phyloP scores from a whole-genome alignment of 2,888 invertebrate genomes.

The Coelinius sp. region DNA sequence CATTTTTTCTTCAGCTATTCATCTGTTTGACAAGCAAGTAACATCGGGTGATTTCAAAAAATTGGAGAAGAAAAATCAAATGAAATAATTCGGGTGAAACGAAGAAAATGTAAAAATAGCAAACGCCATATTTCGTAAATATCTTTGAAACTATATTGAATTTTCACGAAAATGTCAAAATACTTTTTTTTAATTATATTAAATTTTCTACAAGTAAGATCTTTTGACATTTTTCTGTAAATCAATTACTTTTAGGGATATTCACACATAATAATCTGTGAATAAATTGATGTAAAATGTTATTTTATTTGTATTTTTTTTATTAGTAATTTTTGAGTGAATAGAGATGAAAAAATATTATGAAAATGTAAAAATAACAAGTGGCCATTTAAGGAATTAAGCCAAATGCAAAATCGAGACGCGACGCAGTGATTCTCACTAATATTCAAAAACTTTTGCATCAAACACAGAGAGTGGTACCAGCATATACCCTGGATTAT shows the following conservation, averaged over 20 bases:
- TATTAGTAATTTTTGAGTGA: not conserved
- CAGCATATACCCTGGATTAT: conserved; percentile 9
- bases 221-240: too few relatives aligned
- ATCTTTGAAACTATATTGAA: too few relatives aligned
- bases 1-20: not conserved
- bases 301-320: not conserved
- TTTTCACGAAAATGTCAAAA: too few relatives aligned
- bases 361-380: not conserved
- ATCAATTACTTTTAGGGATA: too few relatives aligned
- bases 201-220: too few relatives aligned
- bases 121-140: too few relatives aligned
- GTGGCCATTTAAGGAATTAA: conserved; percentile 19
- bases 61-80: too few relatives aligned
- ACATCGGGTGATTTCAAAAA: not conserved
- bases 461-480: not conserved
- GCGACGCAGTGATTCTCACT: conserved; percentile 1
- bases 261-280: too few relatives aligned
- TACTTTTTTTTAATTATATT: too few relatives aligned
- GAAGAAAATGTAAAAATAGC: too few relatives aligned
- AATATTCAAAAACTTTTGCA: conserved; percentile 27
- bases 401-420: conserved; percentile 15
- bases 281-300: too few relatives aligned
- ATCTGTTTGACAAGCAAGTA: not conserved
- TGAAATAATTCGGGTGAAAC: too few relatives aligned
- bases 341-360: not conserved